Evolutionary conservation across 2,113 vertebrate species (phyloP), one percentile per base, ranked within the genome.

Genomic region (Strix aluco): DNA sequence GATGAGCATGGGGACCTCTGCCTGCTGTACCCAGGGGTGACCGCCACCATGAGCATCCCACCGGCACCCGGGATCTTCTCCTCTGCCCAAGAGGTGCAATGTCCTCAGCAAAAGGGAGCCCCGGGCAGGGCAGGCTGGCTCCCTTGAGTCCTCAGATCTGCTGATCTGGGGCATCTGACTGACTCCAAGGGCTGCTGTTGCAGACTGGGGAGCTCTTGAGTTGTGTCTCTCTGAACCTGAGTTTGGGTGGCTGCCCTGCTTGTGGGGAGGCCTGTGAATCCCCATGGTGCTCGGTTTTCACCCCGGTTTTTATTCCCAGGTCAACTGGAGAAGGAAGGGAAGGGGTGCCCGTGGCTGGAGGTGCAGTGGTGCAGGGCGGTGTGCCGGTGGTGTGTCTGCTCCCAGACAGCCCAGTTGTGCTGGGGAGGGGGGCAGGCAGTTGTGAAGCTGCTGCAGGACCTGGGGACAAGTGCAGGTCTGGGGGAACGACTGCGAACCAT

Each of bases 361-460:
- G 44, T 71, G 25, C 17, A 12, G 3, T 7, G 32, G 36, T 13
- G 25, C 47, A 13, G 52, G 30, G 17, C 0, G 0, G 20, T 6
- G 27, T 38, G 9, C 40, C 0, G 4, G 51, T 0, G 13, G 11
- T 26, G 40, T 40, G 32, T 51, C n/a, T 0, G 6, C 34, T 59
- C 74, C 34, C 3, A 4, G 5, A 13, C 61, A 74, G 44, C 58
- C 62, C 23, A 3, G 2, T 47, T 52, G 19, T 63, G 55, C 67
- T 4, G 2, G 30, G 19, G 29, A 70, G 47, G 9, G 11, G 25
- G 36, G 3, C 30, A 36, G 47, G 17, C 18, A 8, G 25, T 44
- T 65, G 51, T 38, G 55, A 65, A 80, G 42, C 51, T 2, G 2
- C 36, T 29, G 47, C 19, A 5, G 46, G 59, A 44, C 30, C 21